Evolutionary conservation across 2,113 vertebrate species (phyloP).

Genomic region (Tupaia chinensis): DNA sequence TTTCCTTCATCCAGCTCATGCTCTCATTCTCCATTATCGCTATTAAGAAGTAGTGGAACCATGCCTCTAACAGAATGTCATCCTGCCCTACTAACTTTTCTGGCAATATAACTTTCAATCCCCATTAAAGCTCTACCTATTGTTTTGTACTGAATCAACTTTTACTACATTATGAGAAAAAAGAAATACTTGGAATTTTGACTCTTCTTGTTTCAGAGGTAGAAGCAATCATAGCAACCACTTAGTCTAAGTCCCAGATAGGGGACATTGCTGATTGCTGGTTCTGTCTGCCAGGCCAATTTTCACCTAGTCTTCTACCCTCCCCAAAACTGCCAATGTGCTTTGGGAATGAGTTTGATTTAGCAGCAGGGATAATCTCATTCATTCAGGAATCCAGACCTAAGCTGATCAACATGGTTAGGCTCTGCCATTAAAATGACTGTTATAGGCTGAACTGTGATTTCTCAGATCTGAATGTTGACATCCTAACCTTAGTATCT

Average conservation of each 20-base stretch:
- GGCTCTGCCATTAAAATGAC: too few species aligned
- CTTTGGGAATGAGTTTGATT: background rate
- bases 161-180: background rate
- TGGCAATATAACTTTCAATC: background rate
- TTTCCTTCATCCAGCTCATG: background rate
- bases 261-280: background rate
- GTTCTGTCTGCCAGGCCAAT: background rate
- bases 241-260: background rate
- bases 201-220: background rate
- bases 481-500: background rate
- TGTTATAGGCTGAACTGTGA: background rate
- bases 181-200: background rate
- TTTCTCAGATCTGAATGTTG: background rate
- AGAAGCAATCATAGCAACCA: background rate
- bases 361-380: background rate
- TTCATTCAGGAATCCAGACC: background rate
- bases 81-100: background rate
- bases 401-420: background rate
- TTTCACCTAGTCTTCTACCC: background rate
- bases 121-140: background rate
- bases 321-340: background rate
- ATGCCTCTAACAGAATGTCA: background rate
- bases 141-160: background rate
- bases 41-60: background rate
- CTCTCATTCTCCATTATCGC: background rate